Evolutionary conservation across 2,888 invertebrate species (phyloP).

Genomic region (Cataglyphis albicans): DNA sequence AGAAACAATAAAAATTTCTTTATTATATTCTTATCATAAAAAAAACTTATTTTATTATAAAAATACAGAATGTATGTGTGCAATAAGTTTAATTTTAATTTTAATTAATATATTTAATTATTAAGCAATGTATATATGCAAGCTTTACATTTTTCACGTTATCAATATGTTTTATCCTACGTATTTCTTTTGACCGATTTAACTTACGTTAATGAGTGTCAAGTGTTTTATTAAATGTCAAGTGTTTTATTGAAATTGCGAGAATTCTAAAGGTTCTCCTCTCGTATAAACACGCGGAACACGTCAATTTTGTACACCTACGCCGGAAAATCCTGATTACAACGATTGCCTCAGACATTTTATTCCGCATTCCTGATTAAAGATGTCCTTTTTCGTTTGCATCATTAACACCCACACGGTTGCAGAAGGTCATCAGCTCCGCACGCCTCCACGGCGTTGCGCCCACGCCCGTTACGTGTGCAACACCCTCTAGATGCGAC

Average conservation of each 20-base stretch:
- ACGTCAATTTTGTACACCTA: constrained; percentile 17
- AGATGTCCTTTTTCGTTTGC: constrained; percentile 36
- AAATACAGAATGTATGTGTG: neutral
- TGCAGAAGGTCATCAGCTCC: constrained; percentile 61
- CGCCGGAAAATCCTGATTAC: neutral
- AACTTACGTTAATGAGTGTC: neutral
- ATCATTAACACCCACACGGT: constrained; percentile 57
- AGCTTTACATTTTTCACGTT: neutral
- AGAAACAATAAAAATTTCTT: too few relatives aligned
- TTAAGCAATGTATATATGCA: neutral
- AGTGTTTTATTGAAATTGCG: constrained; percentile 8
- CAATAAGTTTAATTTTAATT: constrained; percentile 7
- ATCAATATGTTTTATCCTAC: neutral
- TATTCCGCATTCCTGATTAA: constrained; percentile 44
- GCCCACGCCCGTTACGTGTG: constrained; percentile 41
- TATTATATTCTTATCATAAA: too few relatives aligned
- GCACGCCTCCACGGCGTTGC: constrained; percentile 40
- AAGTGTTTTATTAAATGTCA: neutral
- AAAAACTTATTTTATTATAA: neutral
- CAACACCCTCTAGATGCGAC: constrained; percentile 35
- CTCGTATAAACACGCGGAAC: neutral
- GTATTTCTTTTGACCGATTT: neutral
- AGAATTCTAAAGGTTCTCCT: neutral
- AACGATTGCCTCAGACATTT: neutral
- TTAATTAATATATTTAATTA: neutral